phyloP scores from a whole-genome alignment of 2,888 invertebrate species.

The Anarsia innoxiella region DNA sequence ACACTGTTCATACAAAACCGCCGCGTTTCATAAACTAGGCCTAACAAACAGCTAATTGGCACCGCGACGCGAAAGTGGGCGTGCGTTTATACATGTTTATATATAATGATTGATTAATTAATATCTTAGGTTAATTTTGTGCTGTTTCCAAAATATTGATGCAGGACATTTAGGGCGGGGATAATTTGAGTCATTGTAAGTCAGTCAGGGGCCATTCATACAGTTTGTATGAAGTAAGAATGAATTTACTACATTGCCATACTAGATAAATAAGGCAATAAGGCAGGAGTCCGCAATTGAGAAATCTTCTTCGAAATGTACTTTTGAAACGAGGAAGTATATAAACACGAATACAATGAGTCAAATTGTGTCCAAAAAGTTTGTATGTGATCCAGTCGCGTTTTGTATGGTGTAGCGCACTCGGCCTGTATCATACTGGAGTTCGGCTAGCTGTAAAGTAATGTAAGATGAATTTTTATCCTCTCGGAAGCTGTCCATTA shows the following conservation, averaged over 20 bases:
- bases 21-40: background rate
- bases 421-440: conserved; percentile 20
- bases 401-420: conserved; percentile 27
- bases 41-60: background rate
- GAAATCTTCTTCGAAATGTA: too few relatives aligned
- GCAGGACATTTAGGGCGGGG: conserved; percentile 25
- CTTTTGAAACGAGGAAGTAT: too few relatives aligned
- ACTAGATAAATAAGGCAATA: too few relatives aligned
- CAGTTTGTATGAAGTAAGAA: too few relatives aligned
- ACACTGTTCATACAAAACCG: background rate
- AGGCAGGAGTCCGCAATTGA: too few relatives aligned
- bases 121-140: conserved; percentile 70
- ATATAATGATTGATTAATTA: too few relatives aligned
- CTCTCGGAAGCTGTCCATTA: conserved; percentile 44
- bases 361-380: too few relatives aligned
- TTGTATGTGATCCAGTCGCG: too few relatives aligned
- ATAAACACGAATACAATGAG: too few relatives aligned
- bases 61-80: conserved; percentile 47
- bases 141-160: conserved; percentile 56
- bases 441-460: conserved; percentile 15
- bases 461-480: conserved; percentile 19
- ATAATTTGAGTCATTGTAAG: too few relatives aligned
- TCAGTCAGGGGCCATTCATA: too few relatives aligned
- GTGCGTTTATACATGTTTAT: conserved; percentile 67
- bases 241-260: too few relatives aligned